A percentile compares a stretch with the other conserved stretches of the same genome.
Evolutionary conservation across 2,888 invertebrate genomes (phyloP).

Genomic region (Agapetus fuscipes): DNA sequence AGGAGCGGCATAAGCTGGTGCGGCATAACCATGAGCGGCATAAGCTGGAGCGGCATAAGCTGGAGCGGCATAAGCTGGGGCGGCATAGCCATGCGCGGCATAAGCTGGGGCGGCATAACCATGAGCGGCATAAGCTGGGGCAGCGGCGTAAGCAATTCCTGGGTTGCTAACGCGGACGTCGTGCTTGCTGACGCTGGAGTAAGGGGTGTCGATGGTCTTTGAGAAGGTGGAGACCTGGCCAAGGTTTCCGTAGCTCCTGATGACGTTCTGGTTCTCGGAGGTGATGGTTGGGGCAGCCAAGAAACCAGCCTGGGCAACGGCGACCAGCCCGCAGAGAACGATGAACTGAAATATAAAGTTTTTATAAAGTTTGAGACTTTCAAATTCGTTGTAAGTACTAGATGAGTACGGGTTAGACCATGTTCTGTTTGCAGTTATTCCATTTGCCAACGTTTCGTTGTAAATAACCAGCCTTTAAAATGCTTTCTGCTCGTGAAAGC

Average conservation of each 20-base stretch:
- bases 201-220: slow-evolving; percentile 64
- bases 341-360: slow-evolving; percentile 20
- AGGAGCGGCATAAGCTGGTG: slow-evolving; percentile 24
- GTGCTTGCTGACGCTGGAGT: slow-evolving; percentile 59
- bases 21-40: slow-evolving; percentile 39
- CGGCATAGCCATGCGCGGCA: slow-evolving; percentile 32
- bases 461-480: too few species aligned
- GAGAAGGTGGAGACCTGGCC: slow-evolving; percentile 51
- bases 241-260: slow-evolving; percentile 40
- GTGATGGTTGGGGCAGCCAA: slow-evolving; percentile 27
- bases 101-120: slow-evolving; percentile 31
- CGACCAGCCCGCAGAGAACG: slow-evolving; percentile 23
- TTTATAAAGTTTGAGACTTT: too few species aligned
- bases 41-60: slow-evolving; percentile 23
- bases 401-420: too few species aligned
- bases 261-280: slow-evolving; percentile 34
- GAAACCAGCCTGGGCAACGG: slow-evolving; percentile 24
- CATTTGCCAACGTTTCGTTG: neutral
- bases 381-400: too few species aligned
- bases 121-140: slow-evolving; percentile 43
- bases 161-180: slow-evolving; percentile 62
- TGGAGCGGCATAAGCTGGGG: slow-evolving; percentile 33
- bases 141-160: slow-evolving; percentile 36
- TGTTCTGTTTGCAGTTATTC: too few species aligned
- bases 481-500: too few species aligned